phyloP scores from a whole-genome alignment of 1,140 invertebrate genomes.

The Xylocopa sonorina region DNA sequence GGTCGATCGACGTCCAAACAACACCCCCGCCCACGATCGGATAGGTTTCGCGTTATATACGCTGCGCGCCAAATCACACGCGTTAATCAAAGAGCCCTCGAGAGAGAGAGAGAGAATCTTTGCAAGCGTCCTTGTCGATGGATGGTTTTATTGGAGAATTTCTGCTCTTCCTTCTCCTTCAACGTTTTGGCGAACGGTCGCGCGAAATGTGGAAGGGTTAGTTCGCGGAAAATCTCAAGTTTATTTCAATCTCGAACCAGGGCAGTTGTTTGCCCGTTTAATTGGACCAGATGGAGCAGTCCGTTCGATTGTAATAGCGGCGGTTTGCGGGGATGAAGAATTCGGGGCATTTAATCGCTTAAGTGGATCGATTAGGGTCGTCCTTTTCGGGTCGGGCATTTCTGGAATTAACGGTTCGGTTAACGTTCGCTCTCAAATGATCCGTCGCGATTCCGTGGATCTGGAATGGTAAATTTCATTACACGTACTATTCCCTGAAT shows the following conservation, averaged over 20 bases:
- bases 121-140: too few species aligned
- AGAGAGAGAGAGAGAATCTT: too few species aligned
- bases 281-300: background rate
- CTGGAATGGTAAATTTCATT: background rate
- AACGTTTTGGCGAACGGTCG: too few species aligned
- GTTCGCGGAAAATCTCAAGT: too few species aligned
- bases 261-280: background rate
- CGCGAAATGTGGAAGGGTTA: too few species aligned
- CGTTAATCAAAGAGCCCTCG: too few species aligned
- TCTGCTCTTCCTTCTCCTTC: too few species aligned
- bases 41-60: conserved; percentile 2
- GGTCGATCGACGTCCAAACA: conserved; percentile 63
- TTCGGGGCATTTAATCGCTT: conserved; percentile 17
- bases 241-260: background rate
- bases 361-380: conserved; percentile 10
- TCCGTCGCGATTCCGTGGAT: background rate
- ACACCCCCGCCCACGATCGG: conserved; percentile 42
- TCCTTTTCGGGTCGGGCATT: background rate
- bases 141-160: too few species aligned
- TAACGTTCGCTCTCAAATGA: conserved; percentile 4
- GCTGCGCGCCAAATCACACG: too few species aligned
- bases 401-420: background rate
- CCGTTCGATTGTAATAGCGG: conserved; percentile 10
- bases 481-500: background rate
- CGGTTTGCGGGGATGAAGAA: conserved; percentile 13